Evolutionary conservation across 2,113 vertebrate species (phyloP), one percentile per base, ranked within the genome.

Genomic region (Vanacampus margaritifer): DNA sequence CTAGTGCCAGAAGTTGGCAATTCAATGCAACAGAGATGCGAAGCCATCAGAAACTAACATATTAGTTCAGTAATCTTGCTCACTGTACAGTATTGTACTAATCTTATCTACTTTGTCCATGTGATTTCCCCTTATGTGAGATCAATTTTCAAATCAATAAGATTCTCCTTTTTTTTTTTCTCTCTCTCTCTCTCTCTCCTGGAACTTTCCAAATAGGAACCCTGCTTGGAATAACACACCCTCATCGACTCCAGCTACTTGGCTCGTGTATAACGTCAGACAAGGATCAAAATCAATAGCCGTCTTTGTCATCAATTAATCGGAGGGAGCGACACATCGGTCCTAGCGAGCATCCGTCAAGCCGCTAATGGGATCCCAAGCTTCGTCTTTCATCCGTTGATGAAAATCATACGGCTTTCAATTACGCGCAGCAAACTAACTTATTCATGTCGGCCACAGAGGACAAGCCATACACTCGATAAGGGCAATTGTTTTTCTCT

Each of bases 321-420:
- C 16, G 6, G 54, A 28, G 54, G 26, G 54, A 57, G 26, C 14
- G 5, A 17, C 54, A 32, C 6, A 26, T 19, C 16, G 54, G 54
- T 57, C 54, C 26, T 17, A 1, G 54, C 54, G 26, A 57, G 14
- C 54, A 17, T 57, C 46, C 41, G 36, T 60, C 48, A 24, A 11
- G 50, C 39, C 32, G 28, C 73, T 67, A 68, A 37, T n/a, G 65
- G 45, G 64, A 39, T 70, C 62, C 36, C 65, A 65, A 32, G 26
- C 63, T 23, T 71, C 73, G 28, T 56, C 72, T 64, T 59, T 28
- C 35, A 50, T 71, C 64, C 63, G 79, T 85, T 74, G 71, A 84
- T 82, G 51, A 80, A n/a, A 84, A 80, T 78, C 71, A 76, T 68
- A 79, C 71, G 50, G 58, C 79, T 75, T 74, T 87, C 61, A 86